Evolutionary conservation across 1,140 invertebrate species (phyloP), one percentile per base, ranked within the genome.

Genomic region (Eupeodes corollae): DNA sequence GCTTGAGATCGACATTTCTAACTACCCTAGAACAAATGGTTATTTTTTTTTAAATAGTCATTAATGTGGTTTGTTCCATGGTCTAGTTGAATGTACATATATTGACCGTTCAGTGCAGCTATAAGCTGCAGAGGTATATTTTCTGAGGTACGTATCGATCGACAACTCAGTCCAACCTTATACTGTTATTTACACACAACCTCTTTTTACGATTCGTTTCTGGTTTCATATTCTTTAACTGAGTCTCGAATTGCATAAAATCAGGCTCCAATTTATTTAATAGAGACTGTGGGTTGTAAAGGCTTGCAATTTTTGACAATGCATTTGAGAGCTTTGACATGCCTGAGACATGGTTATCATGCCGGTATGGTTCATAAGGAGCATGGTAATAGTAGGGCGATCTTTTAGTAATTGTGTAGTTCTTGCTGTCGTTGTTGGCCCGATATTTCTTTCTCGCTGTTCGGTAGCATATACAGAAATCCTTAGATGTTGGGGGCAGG

Each of bases 391-490:
- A 64, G 37, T 65, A 67, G n/a, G 65, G 61, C 11, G 63, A 65
- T 32, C 63, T 58, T 44, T 67, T 65, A 48, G 60, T 59, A 44
- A 67, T 64, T 42, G 59, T 67, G 35, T 68, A 68, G 50, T 68
- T 68, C 49, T 63, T 62, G 16, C 54, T 59, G 60, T 75, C 71
- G 66, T 93, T 96, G 60, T 84, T 96, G 67, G 96, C 91, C 93
- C 92, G 97, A 61, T 78, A 87, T 66, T 96, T 88, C 0, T 57
- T 61, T 0, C 73, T 77, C 33, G 80, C 74, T 40, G 79, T 79
- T 21, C 76, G 74, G 68, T 83, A 98, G 59, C 88, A 83, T 0
- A 97, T 83, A 62, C 92, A 95, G 70, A 98, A 96, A 54, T 96
- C 84, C 15, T 79, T 75, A 0, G 81, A 79, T 37, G 78, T 75